phyloP scores from a whole-genome alignment of 2,888 invertebrate species.

The Leucophenga montana region DNA sequence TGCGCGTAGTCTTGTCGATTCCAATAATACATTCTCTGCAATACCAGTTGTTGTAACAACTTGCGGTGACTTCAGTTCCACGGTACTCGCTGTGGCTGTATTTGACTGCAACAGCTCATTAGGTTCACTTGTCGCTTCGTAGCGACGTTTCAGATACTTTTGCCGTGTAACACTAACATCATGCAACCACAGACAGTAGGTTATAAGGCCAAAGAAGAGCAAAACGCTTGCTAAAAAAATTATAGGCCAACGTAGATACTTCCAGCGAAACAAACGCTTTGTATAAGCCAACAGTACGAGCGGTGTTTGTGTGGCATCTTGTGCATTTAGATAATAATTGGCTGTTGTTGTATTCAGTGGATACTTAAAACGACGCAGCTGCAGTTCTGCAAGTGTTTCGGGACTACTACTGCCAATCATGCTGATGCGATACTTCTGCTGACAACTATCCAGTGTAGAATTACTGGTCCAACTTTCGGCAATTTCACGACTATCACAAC shows the following conservation, averaged over 20 bases:
- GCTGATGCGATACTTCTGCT: conserved; percentile 63
- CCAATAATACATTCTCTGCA: conserved; percentile 38
- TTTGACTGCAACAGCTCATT: not conserved
- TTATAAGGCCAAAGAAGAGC: conserved; percentile 67
- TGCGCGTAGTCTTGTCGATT: conserved; percentile 59
- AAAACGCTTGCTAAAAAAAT: conserved; percentile 64
- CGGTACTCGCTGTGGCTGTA: conserved; percentile 22
- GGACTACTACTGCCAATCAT: conserved; percentile 56
- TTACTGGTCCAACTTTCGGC: conserved; percentile 39
- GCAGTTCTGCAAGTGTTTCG: conserved; percentile 65
- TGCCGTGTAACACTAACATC: conserved; percentile 66
- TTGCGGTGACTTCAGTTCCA: conserved; percentile 30
- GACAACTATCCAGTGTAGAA: conserved; percentile 29
- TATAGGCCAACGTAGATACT: conserved; percentile 66
- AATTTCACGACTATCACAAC: conserved; percentile 24
- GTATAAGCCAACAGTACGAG: conserved; percentile 54
- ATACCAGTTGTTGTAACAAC: conserved; percentile 37
- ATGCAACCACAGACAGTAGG: conserved; percentile 68
- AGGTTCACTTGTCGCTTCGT: conserved; percentile 41
- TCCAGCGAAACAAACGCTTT: conserved; percentile 62
- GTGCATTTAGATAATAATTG: conserved; percentile 62
- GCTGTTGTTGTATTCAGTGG: conserved; percentile 53
- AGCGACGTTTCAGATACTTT: conserved; percentile 58
- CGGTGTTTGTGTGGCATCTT: conserved; percentile 55
- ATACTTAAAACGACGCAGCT: conserved; percentile 68